Evolutionary conservation across 2,113 vertebrate species (phyloP), one percentile per base, ranked within the genome.

Genomic region (Xyrauchen texanus): DNA sequence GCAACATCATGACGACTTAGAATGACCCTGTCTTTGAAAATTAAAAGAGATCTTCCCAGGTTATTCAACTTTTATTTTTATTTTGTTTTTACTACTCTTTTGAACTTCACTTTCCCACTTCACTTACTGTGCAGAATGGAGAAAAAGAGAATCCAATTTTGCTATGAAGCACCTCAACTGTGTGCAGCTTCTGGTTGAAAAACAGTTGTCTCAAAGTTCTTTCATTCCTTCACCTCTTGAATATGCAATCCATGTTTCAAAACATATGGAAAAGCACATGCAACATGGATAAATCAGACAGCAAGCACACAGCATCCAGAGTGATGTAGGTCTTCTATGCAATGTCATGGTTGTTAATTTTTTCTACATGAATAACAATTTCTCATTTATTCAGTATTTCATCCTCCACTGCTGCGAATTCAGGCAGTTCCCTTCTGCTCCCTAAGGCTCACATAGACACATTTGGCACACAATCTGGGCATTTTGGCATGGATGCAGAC

Each of bases 391-490:
- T 91, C 86, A 89, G 90, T 88, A 89, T 91, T 90, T 91, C 88
- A 90, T 90, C 88, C 91, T 87, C 88, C 88, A 90, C 90, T 91
- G 92, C 90, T 87, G 90, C 90, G 82, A 88, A 88, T 89, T 90
- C 87, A 91, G 88, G 85, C 81, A 82, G 83, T 81, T 72, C 55
- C 64, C 74, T 34, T 73, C 70, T 53, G 83, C 87, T 85, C 88
- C 90, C 89, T 87, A 87, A 87, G 86, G 87, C 84, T 85, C 88
- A 72, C 12, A 70, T 66, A 81, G 85, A 86, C 88, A 90, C 88
- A 88, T 89, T 34, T 92, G 91, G 91, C 91, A 92, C 83, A 71
- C 87, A 71, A 74, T 74, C 85, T 76, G 73, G 73, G 68, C 68
- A 70, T 80, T 80, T 73, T 74, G 78, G 61, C 69, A 67, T 15